phyloP scores from a whole-genome alignment of 2,797 vertebrate genomes.

The Heterohyrax brucei region DNA sequence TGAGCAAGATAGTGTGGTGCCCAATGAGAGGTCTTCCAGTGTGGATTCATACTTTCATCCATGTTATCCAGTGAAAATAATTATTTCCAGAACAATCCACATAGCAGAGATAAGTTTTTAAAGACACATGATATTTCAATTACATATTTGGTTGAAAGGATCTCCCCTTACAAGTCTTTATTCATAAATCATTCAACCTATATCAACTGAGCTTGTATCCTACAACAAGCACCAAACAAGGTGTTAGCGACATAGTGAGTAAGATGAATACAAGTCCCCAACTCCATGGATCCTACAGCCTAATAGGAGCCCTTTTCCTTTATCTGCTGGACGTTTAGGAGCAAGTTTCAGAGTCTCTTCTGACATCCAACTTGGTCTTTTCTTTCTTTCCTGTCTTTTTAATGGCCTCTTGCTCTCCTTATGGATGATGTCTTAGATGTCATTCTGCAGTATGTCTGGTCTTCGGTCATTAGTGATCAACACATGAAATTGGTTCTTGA shows the following conservation, averaged over 20 bases:
- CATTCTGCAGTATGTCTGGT: too few species aligned
- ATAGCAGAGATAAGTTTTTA: too few species aligned
- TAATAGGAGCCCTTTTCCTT: too few species aligned
- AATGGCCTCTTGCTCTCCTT: too few species aligned
- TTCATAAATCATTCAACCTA: background rate
- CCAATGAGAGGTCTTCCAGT: slow-evolving; percentile 14
- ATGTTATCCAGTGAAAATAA: slow-evolving; percentile 47
- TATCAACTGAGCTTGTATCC: background rate
- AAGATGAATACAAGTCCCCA: slow-evolving; percentile 52
- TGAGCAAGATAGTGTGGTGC: background rate
- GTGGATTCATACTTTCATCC: background rate
- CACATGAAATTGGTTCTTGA: too few species aligned
- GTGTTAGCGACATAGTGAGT: background rate
- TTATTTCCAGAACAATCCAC: background rate
- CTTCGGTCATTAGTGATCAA: too few species aligned
- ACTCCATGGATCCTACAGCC: background rate
- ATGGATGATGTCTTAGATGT: too few species aligned
- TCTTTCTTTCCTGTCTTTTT: too few species aligned
- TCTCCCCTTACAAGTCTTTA: background rate
- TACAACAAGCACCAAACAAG: background rate
- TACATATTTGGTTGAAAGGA: slow-evolving; percentile 34
- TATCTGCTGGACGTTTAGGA: too few species aligned
- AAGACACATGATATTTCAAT: slow-evolving; percentile 14
- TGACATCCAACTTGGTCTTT: too few species aligned
- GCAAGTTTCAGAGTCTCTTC: too few species aligned